A percentile compares a stretch with the other conserved stretches of the same genome.
These are phyloP conservation scores for Laspeyria flexula DNA, from an alignment of 2,888 invertebrate genomes.

Conservation along the genomic window DNA sequence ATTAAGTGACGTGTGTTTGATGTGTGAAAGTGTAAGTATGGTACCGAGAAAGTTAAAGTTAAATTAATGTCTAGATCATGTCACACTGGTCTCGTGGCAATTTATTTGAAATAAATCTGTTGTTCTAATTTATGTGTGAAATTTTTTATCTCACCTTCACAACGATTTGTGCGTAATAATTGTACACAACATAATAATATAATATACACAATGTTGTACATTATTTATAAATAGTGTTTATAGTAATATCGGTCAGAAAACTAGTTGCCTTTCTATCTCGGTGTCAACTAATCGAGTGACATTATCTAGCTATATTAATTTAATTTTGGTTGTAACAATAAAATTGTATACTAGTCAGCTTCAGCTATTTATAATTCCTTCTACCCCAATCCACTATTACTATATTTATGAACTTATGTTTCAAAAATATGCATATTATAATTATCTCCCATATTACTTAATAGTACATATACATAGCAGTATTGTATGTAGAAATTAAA, in stretches of 20 bases:
- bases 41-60: constrained; percentile 79
- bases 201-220: constrained; percentile 36
- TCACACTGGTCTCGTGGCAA: constrained; percentile 86
- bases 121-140: constrained; percentile 81
- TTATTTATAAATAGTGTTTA: constrained; percentile 20
- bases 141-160: constrained; percentile 77
- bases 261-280: constrained; percentile 66
- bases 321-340: constrained; percentile 75
- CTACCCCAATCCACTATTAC: constrained; percentile 61
- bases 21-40: constrained; percentile 83
- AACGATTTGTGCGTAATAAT: constrained; percentile 74
- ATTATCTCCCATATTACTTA: constrained; percentile 56
- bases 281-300: constrained; percentile 79
- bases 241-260: constrained; percentile 75
- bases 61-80: constrained; percentile 87
- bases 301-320: constrained; percentile 85
- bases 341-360: constrained; percentile 81
- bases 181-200: constrained; percentile 42
- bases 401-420: constrained; percentile 55
- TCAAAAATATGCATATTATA: constrained; percentile 45
- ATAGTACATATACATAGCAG: constrained; percentile 58
- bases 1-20: constrained; percentile 85
- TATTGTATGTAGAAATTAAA: constrained; percentile 68
- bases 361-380: constrained; percentile 69
- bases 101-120: constrained; percentile 86